These are phyloP conservation scores for Leuciscus idus DNA, from an alignment of 2,113 vertebrate genomes.

Conservation along the genomic window DNA sequence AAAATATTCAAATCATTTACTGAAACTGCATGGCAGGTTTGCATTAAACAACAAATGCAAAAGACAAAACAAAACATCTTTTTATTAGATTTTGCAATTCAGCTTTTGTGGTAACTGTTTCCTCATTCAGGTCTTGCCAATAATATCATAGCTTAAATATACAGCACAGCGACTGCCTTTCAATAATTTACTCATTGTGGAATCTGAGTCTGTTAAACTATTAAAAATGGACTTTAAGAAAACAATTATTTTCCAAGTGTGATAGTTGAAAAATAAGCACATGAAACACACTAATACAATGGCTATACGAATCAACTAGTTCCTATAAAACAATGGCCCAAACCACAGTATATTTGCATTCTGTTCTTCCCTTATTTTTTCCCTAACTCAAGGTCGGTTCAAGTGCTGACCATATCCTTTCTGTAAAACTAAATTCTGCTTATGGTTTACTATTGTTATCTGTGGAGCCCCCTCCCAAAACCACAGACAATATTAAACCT, in stretches of 20 bases:
- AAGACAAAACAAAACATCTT: background rate
- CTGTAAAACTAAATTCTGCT: background rate
- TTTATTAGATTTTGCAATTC: background rate
- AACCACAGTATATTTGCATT: conserved; percentile 1
- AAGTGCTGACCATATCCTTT: conserved; percentile 11
- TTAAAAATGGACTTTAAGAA: background rate
- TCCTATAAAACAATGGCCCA: background rate
- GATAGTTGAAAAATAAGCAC: background rate
- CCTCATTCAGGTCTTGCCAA: background rate
- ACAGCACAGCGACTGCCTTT: background rate
- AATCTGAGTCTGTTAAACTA: background rate
- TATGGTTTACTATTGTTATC: background rate
- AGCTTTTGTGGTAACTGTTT: background rate
- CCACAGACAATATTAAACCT: background rate
- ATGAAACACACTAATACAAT: background rate
- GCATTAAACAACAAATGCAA: background rate
- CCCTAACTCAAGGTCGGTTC: background rate
- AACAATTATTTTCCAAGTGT: background rate
- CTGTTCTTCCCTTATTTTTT: background rate
- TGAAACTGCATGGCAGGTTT: background rate
- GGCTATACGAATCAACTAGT: background rate
- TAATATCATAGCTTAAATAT: background rate
- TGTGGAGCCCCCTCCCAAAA: background rate
- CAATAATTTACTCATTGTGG: background rate
- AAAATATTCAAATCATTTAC: conserved; percentile 7